These are phyloP conservation scores for Tillus elongatus DNA, from an alignment of 2,888 invertebrate genomes.

Conservation along the genomic window DNA sequence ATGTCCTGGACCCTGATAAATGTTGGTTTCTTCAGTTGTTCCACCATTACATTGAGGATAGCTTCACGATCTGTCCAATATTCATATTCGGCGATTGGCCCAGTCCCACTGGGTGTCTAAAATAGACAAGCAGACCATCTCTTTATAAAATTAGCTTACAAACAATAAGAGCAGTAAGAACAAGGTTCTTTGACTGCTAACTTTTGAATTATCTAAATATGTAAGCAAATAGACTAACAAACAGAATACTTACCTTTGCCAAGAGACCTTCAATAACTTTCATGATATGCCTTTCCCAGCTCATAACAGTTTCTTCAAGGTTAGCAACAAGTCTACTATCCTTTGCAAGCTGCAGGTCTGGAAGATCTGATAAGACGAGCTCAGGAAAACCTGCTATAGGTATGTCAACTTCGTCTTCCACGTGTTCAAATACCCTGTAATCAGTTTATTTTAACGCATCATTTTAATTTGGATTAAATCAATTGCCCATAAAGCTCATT, in stretches of 20 bases:
- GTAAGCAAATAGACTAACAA: too few species aligned
- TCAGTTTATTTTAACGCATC: constrained; percentile 7
- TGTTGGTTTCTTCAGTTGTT: constrained; percentile 68
- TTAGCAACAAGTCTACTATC: constrained; percentile 46
- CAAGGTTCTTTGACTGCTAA: too few species aligned
- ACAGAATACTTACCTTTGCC: constrained; percentile 43
- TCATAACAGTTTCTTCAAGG: constrained; percentile 53
- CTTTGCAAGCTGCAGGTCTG: constrained; percentile 35
- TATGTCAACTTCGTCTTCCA: constrained; percentile 64
- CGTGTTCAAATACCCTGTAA: constrained; percentile 61
- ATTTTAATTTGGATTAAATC: too few species aligned
- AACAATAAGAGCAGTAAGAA: neutral
- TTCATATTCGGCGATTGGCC: constrained; percentile 76
- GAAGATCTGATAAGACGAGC: constrained; percentile 31
- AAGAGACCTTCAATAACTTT: constrained; percentile 47
- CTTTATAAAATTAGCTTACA: neutral
- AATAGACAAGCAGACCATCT: constrained; percentile 14
- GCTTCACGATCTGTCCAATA: constrained; percentile 79
- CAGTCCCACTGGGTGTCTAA: constrained; percentile 56
- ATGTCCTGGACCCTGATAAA: constrained; percentile 53
- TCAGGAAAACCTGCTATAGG: constrained; percentile 53
- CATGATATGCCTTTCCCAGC: constrained; percentile 60
- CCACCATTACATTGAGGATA: constrained; percentile 66
- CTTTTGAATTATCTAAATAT: constrained; percentile 3
- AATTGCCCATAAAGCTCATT: too few species aligned